Percentiles rank a stretch among this genome's conserved stretches.
These are phyloP conservation scores for Coracias cyanogaster DNA, from an alignment of 2,797 vertebrate species.

Conservation along the genomic window DNA sequence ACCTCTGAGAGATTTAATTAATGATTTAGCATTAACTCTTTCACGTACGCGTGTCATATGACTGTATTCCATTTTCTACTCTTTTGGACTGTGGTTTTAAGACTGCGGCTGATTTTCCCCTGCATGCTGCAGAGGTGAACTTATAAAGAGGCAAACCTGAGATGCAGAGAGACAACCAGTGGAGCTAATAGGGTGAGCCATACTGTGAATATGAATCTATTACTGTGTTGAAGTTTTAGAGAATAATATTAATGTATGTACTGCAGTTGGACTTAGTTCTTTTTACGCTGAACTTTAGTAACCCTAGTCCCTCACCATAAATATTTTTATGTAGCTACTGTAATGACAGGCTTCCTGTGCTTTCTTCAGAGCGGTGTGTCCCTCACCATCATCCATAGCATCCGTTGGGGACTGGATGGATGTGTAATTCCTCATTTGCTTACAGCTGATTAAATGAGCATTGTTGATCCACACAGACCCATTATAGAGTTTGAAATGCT, in stretches of 20 bases:
- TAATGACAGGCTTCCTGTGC: background rate
- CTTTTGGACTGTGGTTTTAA: background rate
- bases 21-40: conserved; percentile 9
- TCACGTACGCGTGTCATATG: fast-evolving
- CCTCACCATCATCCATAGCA: too few species aligned
- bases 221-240: background rate
- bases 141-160: background rate
- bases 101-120: background rate
- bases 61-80: background rate
- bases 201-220: background rate
- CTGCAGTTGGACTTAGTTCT: background rate
- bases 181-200: background rate
- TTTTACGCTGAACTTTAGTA: background rate
- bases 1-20: background rate
- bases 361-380: background rate
- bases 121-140: background rate
- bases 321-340: background rate
- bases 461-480: background rate
- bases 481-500: background rate
- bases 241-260: background rate
- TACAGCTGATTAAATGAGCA: background rate
- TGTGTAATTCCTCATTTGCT: background rate
- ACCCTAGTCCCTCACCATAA: background rate
- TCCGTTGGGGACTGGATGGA: background rate
- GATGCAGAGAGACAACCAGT: background rate